Evolutionary conservation across 2,888 invertebrate genomes (phyloP).

Genomic region (Holacanthella duospinosa): DNA sequence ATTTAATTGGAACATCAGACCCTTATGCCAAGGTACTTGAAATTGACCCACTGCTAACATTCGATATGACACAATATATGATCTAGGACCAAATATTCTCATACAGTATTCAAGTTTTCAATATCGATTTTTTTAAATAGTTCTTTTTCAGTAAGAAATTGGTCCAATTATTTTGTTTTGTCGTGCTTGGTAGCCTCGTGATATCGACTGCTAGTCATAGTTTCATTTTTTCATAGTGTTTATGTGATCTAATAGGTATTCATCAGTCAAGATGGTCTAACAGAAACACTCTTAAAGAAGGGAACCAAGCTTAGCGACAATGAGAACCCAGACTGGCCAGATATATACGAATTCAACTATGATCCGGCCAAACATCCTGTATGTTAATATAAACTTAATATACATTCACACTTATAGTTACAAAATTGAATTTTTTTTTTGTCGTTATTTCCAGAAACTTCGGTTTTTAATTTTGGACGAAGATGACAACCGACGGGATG

Average conservation of each 20-base stretch:
- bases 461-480: slow-evolving; percentile 34
- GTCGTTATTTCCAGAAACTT: slow-evolving; percentile 21
- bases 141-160: too few relatives aligned
- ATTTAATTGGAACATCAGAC: slow-evolving; percentile 25
- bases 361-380: slow-evolving; percentile 29
- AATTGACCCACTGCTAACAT: too few relatives aligned
- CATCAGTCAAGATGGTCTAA: slow-evolving; percentile 20
- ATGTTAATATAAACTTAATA: not conserved
- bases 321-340: slow-evolving; percentile 30
- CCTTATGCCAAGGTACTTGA: slow-evolving; percentile 30
- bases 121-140: too few relatives aligned
- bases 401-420: not conserved
- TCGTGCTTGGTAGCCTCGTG: too few relatives aligned
- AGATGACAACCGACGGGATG: slow-evolving; percentile 32
- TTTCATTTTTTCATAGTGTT: too few relatives aligned
- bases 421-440: not conserved
- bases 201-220: too few relatives aligned
- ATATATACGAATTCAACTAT: slow-evolving; percentile 29
- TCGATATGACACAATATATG: too few relatives aligned
- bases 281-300: slow-evolving; percentile 22
- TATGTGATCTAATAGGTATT: too few relatives aligned
- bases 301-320: slow-evolving; percentile 28
- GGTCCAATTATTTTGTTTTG: too few relatives aligned
- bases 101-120: too few relatives aligned
- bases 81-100: too few relatives aligned